These are phyloP conservation scores for Hesperophylax magnus DNA, from an alignment of 1,140 invertebrate species.

Conservation along the genomic window DNA sequence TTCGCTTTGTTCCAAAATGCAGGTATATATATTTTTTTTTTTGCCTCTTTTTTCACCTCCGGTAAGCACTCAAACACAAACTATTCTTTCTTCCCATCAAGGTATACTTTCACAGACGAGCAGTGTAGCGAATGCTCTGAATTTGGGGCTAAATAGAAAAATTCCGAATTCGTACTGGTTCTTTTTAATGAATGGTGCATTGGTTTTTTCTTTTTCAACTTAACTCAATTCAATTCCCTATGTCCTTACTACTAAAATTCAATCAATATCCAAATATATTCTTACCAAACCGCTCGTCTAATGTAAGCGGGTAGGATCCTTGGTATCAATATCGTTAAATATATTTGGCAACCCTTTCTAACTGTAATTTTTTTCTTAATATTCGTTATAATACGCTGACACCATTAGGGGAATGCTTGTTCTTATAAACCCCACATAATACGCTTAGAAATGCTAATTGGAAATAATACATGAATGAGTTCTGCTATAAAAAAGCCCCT, in stretches of 20 bases:
- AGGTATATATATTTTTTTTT: slow-evolving; percentile 33
- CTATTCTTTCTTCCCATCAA: not conserved
- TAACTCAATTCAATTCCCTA: no score
- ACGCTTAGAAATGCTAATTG: no score
- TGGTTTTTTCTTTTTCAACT: not conserved
- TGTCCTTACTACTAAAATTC: no score
- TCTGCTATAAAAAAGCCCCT: no score
- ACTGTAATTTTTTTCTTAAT: slow-evolving; percentile 12
- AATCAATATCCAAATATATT: no score
- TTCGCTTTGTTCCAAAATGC: slow-evolving; percentile 18
- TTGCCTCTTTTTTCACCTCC: not conserved
- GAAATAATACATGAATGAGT: no score
- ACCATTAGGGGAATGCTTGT: not conserved
- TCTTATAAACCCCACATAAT: no score
- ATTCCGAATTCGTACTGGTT: no score
- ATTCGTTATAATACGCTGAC: not conserved
- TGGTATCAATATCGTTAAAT: no score
- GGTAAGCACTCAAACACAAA: not conserved
- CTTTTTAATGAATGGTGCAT: not conserved
- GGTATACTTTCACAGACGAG: slow-evolving; percentile 11
- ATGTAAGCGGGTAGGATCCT: no score
- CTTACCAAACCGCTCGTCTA: no score
- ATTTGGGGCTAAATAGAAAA: not conserved
- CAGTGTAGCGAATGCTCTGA: not conserved
- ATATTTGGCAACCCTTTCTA: slow-evolving; percentile 7